Evolutionary conservation across 2,888 invertebrate species (phyloP).

Genomic region (Brachylomia viminalis): DNA sequence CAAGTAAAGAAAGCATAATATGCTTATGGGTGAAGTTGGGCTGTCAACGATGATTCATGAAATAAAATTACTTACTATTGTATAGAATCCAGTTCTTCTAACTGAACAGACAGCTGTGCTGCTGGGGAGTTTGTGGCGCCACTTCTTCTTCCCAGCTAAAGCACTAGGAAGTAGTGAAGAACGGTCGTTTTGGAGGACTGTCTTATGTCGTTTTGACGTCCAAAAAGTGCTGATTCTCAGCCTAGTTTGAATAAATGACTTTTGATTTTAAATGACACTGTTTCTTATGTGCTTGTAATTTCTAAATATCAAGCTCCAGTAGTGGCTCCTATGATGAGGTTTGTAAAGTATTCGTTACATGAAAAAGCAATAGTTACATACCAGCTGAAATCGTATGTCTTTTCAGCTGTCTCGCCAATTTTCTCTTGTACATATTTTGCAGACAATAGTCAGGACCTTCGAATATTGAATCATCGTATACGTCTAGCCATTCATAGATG

Average conservation of each 20-base stretch:
- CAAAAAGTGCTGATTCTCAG: too few relatives aligned
- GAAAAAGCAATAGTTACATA: neutral
- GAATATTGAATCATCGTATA: constrained; percentile 21
- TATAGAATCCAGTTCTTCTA: too few relatives aligned
- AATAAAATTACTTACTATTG: too few relatives aligned
- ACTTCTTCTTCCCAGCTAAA: too few relatives aligned
- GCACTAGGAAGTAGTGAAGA: too few relatives aligned
- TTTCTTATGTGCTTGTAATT: neutral
- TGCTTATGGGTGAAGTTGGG: too few relatives aligned
- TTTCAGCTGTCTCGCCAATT: neutral
- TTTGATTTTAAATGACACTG: too few relatives aligned
- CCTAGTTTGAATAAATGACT: too few relatives aligned
- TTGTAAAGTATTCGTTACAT: neutral
- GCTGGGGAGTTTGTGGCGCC: too few relatives aligned
- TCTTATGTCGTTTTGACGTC: too few relatives aligned
- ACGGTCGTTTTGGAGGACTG: too few relatives aligned
- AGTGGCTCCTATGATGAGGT: neutral
- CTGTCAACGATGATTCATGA: neutral
- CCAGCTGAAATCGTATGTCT: neutral
- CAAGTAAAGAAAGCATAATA: neutral
- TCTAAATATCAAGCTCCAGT: neutral
- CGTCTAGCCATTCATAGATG: constrained; percentile 33
- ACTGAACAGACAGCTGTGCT: too few relatives aligned
- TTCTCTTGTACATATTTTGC: neutral
- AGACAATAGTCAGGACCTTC: constrained; percentile 29